Base-by-base conservation (phyloP, 2,888 invertebrate genomes). In the Clivina fossor region DNA sequence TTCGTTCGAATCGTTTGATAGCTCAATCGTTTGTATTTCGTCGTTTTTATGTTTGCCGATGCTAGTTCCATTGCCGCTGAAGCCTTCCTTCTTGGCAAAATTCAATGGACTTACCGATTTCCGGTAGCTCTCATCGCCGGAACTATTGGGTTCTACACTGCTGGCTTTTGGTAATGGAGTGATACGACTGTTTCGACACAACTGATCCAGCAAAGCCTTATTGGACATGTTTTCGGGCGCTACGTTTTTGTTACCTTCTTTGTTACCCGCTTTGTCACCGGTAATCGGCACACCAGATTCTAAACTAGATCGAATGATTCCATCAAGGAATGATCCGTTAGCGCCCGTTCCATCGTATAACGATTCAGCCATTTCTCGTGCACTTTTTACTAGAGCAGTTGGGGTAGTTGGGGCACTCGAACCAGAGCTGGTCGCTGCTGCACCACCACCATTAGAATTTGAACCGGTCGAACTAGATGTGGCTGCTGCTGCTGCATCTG, bases 321-420 rank as follows among this genome's bases (percentile, higher is more conserved):
- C 90, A 69, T 91, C 90, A 47, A 90, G 78, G 71, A 90, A 88
- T 66, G 83, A 78, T n/a, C 88, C 88, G 61, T 88, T 89, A 61
- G 86, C 83, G 3, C 78, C 79, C 37, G 80, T 74, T 13, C 78
- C 79, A 70, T 87, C 79, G 78, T 88, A 80, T 44, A 84, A 71
- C 47, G 80, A 82, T 66, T 85, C 85, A 22, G 82, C 80, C 62
- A 83, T 76, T 62, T 85, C 84, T 41, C 82, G 73, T 43, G 76
- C 75, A 62, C 73, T 73, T 60, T 76, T 74, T 3, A 76, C 70
- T 24, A 75, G 61, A 65, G 63, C 71, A 63, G 63, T 72, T 32
- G 65, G 20, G 56, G 32, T 26, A 56, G 15, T 43, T 26, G 58
- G 26, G 19, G 59, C 53, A n/a, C n/a, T n/a, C n/a, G n/a, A n/a